Conservation (phyloP, 2,113 vertebrate species). For the Xiphophorus couchianus region DNA sequence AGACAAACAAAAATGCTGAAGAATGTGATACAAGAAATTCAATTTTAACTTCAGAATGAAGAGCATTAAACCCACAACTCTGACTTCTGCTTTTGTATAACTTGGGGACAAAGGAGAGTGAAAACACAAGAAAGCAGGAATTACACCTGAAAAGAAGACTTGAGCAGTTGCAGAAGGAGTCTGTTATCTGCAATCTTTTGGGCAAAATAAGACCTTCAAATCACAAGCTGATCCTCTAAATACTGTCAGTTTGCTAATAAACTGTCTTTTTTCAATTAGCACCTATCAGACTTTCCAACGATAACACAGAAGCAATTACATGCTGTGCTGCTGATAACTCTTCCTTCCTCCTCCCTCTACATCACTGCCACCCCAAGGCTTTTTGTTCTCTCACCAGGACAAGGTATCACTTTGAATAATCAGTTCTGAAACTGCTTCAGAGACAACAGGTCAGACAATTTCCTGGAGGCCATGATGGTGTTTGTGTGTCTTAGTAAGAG, state of each 20-base stretch:
- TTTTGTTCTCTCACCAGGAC: constrained; percentile 47
- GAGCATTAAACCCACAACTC: neutral
- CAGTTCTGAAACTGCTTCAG: constrained; percentile 39
- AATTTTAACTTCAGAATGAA: constrained; percentile 34
- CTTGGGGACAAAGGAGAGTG: constrained; percentile 26
- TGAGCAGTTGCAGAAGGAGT: constrained; percentile 25
- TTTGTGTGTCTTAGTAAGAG: constrained; percentile 35
- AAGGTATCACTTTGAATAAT: constrained; percentile 62
- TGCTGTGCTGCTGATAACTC: constrained; percentile 64
- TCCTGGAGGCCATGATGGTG: constrained; percentile 35
- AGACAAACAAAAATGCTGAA: constrained; percentile 6
- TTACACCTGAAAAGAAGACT: constrained; percentile 20
- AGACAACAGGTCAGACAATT: constrained; percentile 33
- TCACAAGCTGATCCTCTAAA: constrained; percentile 48
- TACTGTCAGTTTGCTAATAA: constrained; percentile 64
- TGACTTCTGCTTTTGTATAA: constrained; percentile 31
- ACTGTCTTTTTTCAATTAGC: constrained; percentile 74
- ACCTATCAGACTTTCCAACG: constrained; percentile 65
- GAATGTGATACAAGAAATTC: constrained; percentile 25
- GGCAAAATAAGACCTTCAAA: constrained; percentile 68
- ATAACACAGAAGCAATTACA: constrained; percentile 80
- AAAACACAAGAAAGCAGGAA: constrained; percentile 37
- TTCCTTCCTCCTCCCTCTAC: constrained; percentile 32
- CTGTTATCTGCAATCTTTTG: constrained; percentile 63
- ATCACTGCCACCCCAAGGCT: constrained; percentile 12